phyloP scores from a whole-genome alignment of 1,140 invertebrate genomes.

The Conus ventricosus region DNA sequence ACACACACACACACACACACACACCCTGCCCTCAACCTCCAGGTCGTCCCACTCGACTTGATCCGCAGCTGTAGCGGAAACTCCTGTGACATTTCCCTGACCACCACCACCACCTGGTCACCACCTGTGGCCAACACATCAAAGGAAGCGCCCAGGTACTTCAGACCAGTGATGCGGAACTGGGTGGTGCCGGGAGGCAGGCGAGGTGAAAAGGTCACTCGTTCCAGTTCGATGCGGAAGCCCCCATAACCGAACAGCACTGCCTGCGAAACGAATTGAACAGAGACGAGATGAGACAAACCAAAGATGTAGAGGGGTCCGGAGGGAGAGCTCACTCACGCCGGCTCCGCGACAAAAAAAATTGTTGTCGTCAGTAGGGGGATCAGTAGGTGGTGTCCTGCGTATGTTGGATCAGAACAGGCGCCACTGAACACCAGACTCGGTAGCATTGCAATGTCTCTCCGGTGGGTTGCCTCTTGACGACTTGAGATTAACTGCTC shows the following conservation, averaged over 20 bases:
- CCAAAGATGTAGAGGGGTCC: no score
- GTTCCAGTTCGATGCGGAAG: slow-evolving; percentile 65
- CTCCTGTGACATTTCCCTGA: not conserved
- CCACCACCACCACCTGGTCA: slow-evolving; percentile 26
- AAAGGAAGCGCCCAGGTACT: slow-evolving; percentile 50
- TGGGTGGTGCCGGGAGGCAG: slow-evolving; percentile 57
- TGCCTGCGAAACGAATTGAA: slow-evolving; percentile 55
- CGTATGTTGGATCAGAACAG: no score
- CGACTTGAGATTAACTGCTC: no score
- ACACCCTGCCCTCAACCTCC: not conserved
- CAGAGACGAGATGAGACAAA: no score
- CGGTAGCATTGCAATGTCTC: no score
- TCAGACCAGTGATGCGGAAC: slow-evolving; percentile 61
- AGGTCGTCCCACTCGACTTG: not conserved
- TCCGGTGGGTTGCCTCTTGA: no score
- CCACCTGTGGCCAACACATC: slow-evolving; percentile 37
- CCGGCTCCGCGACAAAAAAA: no score
- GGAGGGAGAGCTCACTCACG: no score
- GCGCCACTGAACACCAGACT: no score
- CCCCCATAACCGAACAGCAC: slow-evolving; percentile 75
- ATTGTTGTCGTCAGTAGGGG: no score
- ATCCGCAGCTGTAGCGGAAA: slow-evolving; percentile 5
- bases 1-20: not conserved
- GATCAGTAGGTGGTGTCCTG: no score
- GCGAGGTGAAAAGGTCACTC: slow-evolving; percentile 64